Conservation (phyloP, 2,113 vertebrate genomes). For the Columba janthina region DNA sequence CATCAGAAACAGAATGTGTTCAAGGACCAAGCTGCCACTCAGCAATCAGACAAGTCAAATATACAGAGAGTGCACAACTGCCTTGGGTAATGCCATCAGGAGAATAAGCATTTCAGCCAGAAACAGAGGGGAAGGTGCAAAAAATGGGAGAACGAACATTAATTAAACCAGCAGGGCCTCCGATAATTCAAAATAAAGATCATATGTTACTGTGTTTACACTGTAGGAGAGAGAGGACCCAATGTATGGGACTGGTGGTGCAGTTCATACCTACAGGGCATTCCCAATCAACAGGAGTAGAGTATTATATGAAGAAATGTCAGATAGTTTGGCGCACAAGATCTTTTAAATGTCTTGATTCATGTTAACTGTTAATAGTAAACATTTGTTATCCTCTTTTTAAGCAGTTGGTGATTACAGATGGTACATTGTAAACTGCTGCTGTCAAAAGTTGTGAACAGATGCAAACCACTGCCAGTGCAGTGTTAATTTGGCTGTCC, state of each 20-base stretch:
- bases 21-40: background rate
- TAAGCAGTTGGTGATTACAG: conserved; percentile 35
- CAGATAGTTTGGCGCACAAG: background rate
- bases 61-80: background rate
- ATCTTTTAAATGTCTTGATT: background rate
- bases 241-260: too few species aligned
- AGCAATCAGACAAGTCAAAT: background rate
- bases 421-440: conserved; percentile 17
- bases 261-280: background rate
- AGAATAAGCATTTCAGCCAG: background rate
- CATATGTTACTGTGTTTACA: background rate
- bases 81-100: too few species aligned
- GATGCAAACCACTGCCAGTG: background rate
- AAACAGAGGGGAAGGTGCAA: background rate
- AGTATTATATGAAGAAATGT: background rate
- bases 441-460: background rate
- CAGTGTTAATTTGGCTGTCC: background rate
- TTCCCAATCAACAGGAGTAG: background rate
- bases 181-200: background rate
- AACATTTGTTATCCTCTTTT: background rate
- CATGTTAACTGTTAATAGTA: background rate
- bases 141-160: background rate
- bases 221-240: background rate
- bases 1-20: background rate
- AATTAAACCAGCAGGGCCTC: background rate